Evolutionary conservation across 2,113 vertebrate species (phyloP).

Genomic region (Daphoenositta chrysoptera): DNA sequence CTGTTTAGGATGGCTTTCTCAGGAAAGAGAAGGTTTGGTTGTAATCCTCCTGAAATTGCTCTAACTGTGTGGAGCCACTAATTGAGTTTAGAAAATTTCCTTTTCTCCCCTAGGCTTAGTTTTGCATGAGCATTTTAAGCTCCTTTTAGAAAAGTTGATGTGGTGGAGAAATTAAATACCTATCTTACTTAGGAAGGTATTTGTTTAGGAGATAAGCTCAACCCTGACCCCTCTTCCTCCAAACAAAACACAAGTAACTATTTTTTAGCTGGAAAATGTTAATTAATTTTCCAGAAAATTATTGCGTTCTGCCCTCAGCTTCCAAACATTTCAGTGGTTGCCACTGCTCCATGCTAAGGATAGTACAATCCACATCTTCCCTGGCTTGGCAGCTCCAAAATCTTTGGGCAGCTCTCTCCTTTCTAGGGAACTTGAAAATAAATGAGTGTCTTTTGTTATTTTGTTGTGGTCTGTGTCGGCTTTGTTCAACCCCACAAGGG

Average conservation of each 20-base stretch:
- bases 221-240: constrained; percentile 23
- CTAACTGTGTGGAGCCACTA: neutral
- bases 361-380: neutral
- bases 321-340: neutral
- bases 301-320: neutral
- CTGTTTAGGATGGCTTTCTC: neutral
- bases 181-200: constrained; percentile 31
- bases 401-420: constrained; percentile 14
- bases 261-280: constrained; percentile 42
- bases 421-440: constrained; percentile 51
- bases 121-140: constrained; percentile 30
- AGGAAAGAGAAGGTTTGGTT: neutral
- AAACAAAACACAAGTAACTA: constrained; percentile 28
- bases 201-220: constrained; percentile 51
- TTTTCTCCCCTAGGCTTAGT: constrained; percentile 1
- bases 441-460: constrained; percentile 59
- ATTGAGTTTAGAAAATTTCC: constrained; percentile 24
- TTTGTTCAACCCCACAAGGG: constrained; percentile 50
- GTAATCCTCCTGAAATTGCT: neutral
- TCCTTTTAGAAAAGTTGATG: constrained; percentile 42
- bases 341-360: neutral
- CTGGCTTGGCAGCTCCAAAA: neutral
- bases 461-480: constrained; percentile 56
- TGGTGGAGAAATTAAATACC: constrained; percentile 40
- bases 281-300: constrained; percentile 50